Conservation (phyloP, 2,113 vertebrate species). For the Galeopterus variegatus region DNA sequence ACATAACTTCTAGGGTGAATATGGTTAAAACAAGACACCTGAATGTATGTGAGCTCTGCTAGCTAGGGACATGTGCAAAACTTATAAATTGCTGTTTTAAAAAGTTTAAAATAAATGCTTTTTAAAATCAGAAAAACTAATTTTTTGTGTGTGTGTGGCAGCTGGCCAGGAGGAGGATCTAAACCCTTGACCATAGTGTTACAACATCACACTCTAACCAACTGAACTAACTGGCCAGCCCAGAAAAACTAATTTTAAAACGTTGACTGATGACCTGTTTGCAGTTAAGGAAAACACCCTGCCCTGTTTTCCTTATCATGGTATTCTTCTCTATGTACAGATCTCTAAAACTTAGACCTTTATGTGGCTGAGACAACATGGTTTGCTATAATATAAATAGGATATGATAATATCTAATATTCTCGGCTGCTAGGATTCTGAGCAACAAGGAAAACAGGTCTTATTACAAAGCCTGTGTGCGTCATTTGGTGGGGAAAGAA, state of each 20-base stretch:
- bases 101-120: slow-evolving; percentile 20
- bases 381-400: not conserved
- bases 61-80: not conserved
- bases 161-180: too few relatives aligned
- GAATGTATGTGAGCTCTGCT: not conserved
- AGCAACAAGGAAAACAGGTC: not conserved
- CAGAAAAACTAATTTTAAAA: not conserved
- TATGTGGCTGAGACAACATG: not conserved
- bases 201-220: too few relatives aligned
- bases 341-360: not conserved
- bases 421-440: not conserved
- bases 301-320: not conserved
- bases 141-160: too few relatives aligned
- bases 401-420: not conserved
- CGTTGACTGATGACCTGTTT: not conserved
- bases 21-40: not conserved
- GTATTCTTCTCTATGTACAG: not conserved
- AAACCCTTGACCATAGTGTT: too few relatives aligned
- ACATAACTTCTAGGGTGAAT: not conserved
- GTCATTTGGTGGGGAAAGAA: not conserved
- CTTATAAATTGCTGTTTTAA: not conserved
- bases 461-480: not conserved
- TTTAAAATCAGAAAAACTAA: slow-evolving; percentile 26
- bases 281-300: not conserved
- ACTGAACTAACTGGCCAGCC: too few relatives aligned